phyloP scores from a whole-genome alignment of 2,113 vertebrate species.

The Protomyctophum bolini region DNA sequence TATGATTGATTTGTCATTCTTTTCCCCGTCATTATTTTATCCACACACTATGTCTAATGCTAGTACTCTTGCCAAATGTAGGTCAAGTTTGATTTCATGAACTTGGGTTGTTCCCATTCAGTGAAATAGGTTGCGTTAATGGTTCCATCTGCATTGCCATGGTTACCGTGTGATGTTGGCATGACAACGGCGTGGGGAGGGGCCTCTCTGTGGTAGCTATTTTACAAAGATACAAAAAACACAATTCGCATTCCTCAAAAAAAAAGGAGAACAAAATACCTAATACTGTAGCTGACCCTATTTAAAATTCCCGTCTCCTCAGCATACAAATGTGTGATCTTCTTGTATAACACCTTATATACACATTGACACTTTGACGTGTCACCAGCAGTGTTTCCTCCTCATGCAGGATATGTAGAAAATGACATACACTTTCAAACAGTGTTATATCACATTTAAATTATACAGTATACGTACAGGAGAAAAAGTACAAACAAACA shows the following conservation, averaged over 20 bases:
- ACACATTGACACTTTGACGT: no score
- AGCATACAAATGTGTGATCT: no score
- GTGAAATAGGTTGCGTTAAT: slow-evolving; percentile 44
- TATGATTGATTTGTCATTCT: background rate
- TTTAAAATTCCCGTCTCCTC: slow-evolving; percentile 2
- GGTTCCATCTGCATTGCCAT: slow-evolving; percentile 59
- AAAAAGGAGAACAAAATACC: slow-evolving; percentile 18
- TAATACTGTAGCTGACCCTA: background rate
- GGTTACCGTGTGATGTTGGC: slow-evolving; percentile 49
- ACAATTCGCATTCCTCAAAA: slow-evolving; percentile 15
- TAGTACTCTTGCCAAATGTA: slow-evolving; percentile 50
- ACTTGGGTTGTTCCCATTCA: slow-evolving; percentile 45
- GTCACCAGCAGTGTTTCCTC: no score
- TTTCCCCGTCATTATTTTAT: background rate
- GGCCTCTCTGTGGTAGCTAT: slow-evolving; percentile 21
- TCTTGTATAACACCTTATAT: no score
- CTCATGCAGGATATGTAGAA: slow-evolving; percentile 10
- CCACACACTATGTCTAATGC: slow-evolving; percentile 16
- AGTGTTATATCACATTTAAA: slow-evolving; percentile 28
- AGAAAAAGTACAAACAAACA: slow-evolving; percentile 67
- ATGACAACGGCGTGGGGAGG: slow-evolving; percentile 29
- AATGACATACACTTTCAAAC: slow-evolving; percentile 29
- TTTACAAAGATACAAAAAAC: slow-evolving; percentile 15
- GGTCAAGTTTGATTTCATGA: slow-evolving; percentile 65
- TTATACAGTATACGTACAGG: slow-evolving; percentile 30